Evolutionary conservation across 2,888 invertebrate genomes (phyloP).

Genomic region (Trissolcus brochymenae): DNA sequence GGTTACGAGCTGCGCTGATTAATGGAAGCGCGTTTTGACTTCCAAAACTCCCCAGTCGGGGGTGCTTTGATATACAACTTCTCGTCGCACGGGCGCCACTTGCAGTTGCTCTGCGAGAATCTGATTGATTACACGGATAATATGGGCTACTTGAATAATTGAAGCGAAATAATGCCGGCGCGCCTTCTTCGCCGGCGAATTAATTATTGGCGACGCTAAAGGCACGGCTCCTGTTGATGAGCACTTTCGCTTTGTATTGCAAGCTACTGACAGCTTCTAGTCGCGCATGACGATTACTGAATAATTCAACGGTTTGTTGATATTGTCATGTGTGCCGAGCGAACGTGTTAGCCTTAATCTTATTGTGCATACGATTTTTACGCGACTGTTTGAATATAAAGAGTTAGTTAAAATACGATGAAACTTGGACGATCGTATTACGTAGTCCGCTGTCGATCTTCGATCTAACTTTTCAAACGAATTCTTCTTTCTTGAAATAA

Average conservation of each 20-base stretch:
- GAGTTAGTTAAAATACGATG: conserved; percentile 28
- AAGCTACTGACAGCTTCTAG: conserved; percentile 50
- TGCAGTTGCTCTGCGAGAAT: conserved; percentile 60
- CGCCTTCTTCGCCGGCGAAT: conserved; percentile 56
- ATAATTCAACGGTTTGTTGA: conserved; percentile 49
- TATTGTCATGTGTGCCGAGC: conserved; percentile 47
- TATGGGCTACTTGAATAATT: conserved; percentile 67
- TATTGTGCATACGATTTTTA: conserved; percentile 42
- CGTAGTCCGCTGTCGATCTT: conserved; percentile 12
- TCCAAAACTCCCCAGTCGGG: conserved; percentile 64
- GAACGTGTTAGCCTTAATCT: conserved; percentile 41
- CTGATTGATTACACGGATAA: conserved; percentile 69
- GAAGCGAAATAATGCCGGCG: conserved; percentile 64
- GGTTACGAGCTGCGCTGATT: conserved; percentile 68
- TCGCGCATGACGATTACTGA: conserved; percentile 52
- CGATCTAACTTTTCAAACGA: background rate
- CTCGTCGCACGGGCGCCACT: conserved; percentile 58
- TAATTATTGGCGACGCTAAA: conserved; percentile 58
- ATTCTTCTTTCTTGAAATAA: too few species aligned
- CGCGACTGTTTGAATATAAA: conserved; percentile 37
- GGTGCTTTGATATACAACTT: conserved; percentile 58
- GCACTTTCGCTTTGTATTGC: conserved; percentile 54
- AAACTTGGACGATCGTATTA: conserved; percentile 21
- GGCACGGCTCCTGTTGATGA: conserved; percentile 51
- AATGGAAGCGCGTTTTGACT: conserved; percentile 73